These are phyloP conservation scores for Macrophya alboannulata DNA, from an alignment of 2,888 invertebrate species.

Conservation along the genomic window DNA sequence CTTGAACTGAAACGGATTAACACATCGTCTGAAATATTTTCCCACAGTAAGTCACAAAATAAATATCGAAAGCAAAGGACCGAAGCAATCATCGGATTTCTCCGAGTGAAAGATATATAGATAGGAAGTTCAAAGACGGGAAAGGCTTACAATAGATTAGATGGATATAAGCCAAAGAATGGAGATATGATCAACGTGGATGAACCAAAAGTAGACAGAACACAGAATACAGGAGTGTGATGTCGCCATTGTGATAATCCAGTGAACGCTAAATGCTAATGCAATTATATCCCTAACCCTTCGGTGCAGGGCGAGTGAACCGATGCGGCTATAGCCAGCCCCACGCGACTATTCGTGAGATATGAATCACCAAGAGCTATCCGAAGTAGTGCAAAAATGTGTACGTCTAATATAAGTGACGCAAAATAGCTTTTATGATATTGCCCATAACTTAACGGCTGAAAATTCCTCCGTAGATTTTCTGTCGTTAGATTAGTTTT, in stretches of 20 bases:
- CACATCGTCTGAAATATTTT: background rate
- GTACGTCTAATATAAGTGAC: constrained; percentile 45
- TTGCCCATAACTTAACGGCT: constrained; percentile 52
- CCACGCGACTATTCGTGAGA: constrained; percentile 54
- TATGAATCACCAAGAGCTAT: constrained; percentile 53
- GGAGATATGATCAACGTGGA: constrained; percentile 33
- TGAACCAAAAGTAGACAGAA: constrained; percentile 22
- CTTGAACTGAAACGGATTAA: background rate
- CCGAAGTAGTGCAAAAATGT: constrained; percentile 52
- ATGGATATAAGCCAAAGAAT: constrained; percentile 37
- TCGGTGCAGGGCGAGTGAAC: constrained; percentile 30
- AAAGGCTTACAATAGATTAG: constrained; percentile 29
- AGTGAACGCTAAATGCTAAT: constrained; percentile 56
- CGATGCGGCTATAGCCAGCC: constrained; percentile 19
- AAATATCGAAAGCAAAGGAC: background rate
- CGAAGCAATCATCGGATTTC: background rate
- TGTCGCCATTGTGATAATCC: constrained; percentile 46
- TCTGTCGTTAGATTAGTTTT: constrained; percentile 35
- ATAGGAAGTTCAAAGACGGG: constrained; percentile 38
- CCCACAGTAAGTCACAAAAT: background rate
- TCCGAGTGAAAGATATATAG: constrained; percentile 29
- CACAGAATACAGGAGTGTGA: constrained; percentile 34
- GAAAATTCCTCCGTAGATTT: constrained; percentile 26
- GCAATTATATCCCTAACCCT: constrained; percentile 55
- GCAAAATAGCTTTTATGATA: constrained; percentile 54